phyloP scores from a whole-genome alignment of 2,888 invertebrate genomes.

The Elegia similella region DNA sequence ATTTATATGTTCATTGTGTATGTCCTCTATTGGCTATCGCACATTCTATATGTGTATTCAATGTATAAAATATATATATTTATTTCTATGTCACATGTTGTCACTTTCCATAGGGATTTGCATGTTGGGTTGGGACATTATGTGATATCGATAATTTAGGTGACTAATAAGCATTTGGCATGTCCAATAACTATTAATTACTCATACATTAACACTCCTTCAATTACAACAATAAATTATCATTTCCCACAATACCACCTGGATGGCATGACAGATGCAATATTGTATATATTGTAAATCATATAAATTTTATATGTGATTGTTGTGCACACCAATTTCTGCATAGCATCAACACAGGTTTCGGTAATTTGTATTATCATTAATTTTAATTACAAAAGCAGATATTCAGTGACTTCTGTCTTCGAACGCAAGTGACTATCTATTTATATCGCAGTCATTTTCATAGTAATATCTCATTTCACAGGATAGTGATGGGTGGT shows the following conservation, averaged over 20 bases:
- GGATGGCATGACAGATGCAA: background rate
- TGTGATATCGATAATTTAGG: slow-evolving; percentile 18
- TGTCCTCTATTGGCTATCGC: background rate
- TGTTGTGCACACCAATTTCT: background rate
- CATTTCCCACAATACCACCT: background rate
- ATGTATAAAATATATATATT: background rate
- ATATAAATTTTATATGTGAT: too few species aligned
- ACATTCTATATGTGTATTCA: background rate
- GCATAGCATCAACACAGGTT: background rate
- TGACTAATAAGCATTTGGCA: slow-evolving; percentile 30
- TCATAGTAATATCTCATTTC: slow-evolving; percentile 5
- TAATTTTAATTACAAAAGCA: background rate
- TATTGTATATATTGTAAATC: too few species aligned
- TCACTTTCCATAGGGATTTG: slow-evolving; percentile 18
- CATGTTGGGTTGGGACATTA: slow-evolving; percentile 2
- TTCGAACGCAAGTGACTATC: background rate
- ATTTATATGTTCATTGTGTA: slow-evolving; percentile 17
- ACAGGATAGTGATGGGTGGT: slow-evolving; percentile 69
- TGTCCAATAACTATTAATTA: slow-evolving; percentile 14
- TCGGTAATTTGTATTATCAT: background rate
- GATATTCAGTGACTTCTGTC: background rate
- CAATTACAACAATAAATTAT: background rate
- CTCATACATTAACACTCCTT: slow-evolving; percentile 6
- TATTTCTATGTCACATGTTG: background rate
- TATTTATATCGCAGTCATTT: background rate